A percentile compares a stretch with the other conserved stretches of the same genome.
These are phyloP conservation scores for Ceyx cyanopectus DNA, from an alignment of 2,113 vertebrate species.

Conservation along the genomic window DNA sequence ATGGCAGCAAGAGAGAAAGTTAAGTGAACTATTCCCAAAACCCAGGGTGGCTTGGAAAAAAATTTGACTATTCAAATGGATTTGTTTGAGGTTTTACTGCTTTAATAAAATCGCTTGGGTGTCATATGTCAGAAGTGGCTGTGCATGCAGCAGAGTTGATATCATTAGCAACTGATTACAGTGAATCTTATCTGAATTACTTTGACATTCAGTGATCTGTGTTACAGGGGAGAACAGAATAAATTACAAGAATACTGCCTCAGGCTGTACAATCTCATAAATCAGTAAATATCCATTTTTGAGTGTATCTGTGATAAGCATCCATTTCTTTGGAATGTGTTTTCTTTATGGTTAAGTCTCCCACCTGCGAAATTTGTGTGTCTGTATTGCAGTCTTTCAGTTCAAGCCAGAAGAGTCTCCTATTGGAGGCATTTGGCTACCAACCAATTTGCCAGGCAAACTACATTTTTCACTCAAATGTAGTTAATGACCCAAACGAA, in stretches of 20 bases:
- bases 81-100: neutral
- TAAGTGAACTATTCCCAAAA: neutral
- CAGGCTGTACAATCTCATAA: neutral
- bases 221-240: neutral
- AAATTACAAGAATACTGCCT: neutral
- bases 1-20: neutral
- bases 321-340: neutral
- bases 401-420: neutral
- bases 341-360: neutral
- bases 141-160: neutral
- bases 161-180: constrained; percentile 8
- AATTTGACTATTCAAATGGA: neutral
- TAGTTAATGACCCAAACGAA: constrained; percentile 60
- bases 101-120: neutral
- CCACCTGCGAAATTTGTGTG: neutral
- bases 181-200: neutral
- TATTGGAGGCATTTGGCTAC: constrained; percentile 35
- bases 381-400: neutral
- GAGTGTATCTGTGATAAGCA: neutral
- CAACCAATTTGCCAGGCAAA: constrained; percentile 33
- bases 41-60: neutral
- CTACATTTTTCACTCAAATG: constrained; percentile 57
- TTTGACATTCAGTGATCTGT: constrained; percentile 17
- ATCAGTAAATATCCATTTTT: neutral
- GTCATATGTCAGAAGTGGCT: neutral